Base-by-base conservation (phyloP, 2,797 vertebrate species). In the Typhlichthys subterraneus region DNA sequence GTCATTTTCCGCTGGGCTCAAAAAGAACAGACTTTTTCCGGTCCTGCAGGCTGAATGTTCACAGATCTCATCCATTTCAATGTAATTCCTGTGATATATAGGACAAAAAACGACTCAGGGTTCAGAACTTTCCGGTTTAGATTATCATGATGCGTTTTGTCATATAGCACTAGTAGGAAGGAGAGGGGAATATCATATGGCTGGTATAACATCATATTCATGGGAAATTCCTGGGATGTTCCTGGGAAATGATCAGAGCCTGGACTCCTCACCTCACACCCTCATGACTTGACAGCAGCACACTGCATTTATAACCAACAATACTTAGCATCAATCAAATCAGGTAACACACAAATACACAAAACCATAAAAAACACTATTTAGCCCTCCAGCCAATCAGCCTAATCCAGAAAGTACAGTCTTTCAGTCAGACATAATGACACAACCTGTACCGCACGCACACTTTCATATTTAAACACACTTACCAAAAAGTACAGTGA, bases 1-100 rank as follows among this genome's bases (percentile, higher is more conserved):
- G 79, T 89, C 88, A 90, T 89, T 77, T 71, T 88, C 62, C 63
- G 52, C 69, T 58, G 0, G 50, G 62, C 62, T 9, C 53, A 17
- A 59, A 12, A 7, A 62, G 48, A 29, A 19, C 45, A 29, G 70
- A 45, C 72, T 45, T 64, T 62, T 45, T 73, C 73, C 67, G 4
- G 67, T 53, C 84, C 75, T 81, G 66, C 59, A 63, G 62, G 77
- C 51, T 57, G 65, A 61, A 77, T 45, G 45, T 53, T 53, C 31
- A 8, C 69, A 4, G 23, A 12, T 31, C 60, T 65, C 65, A 74
- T 64, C 80, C 85, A 88, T 87, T 74, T 76, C 85, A 85, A 75
- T 67, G 54, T 7, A 13, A 51, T 62, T 45, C 49, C 73, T 51
- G 70, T 12, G 0, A 61, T 29, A 53, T 75, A 77, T 84, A 6